phyloP scores from a whole-genome alignment of 2,797 vertebrate genomes.

The Danio albolineatus region DNA sequence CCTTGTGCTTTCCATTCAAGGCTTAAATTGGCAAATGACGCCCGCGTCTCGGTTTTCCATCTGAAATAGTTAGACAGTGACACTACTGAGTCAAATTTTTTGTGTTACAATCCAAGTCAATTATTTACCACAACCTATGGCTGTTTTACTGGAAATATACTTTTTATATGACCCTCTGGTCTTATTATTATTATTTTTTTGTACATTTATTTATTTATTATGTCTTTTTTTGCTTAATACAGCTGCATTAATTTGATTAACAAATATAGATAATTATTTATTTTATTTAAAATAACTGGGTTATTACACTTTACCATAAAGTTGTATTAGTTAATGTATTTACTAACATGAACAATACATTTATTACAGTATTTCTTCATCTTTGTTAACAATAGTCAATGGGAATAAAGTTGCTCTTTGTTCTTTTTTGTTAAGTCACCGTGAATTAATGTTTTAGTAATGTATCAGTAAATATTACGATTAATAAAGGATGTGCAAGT shows the following conservation, averaged over 20 bases:
- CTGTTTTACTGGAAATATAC: too few relatives aligned
- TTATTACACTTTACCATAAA: background rate
- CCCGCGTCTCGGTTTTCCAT: conserved; percentile 66
- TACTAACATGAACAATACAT: too few relatives aligned
- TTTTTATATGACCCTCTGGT: too few relatives aligned
- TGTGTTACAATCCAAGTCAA: background rate
- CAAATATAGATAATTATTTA: background rate
- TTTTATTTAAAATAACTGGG: background rate
- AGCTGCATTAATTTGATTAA: background rate
- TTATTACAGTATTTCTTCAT: too few relatives aligned
- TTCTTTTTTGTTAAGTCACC: too few relatives aligned
- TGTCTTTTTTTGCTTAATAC: background rate
- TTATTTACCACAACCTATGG: background rate
- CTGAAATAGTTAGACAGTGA: conserved; percentile 61
- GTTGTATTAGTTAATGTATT: too few relatives aligned
- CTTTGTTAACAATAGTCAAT: too few relatives aligned
- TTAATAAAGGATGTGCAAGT: too few relatives aligned
- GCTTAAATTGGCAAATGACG: conserved; percentile 65
- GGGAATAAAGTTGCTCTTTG: too few relatives aligned
- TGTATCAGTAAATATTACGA: too few relatives aligned
- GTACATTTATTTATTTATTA: background rate
- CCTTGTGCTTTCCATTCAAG: conserved; percentile 78
- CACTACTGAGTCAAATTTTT: background rate
- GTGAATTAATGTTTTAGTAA: too few relatives aligned
- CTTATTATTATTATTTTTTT: background rate